phyloP scores from a whole-genome alignment of 2,888 invertebrate genomes.

The Cenopis cana region DNA sequence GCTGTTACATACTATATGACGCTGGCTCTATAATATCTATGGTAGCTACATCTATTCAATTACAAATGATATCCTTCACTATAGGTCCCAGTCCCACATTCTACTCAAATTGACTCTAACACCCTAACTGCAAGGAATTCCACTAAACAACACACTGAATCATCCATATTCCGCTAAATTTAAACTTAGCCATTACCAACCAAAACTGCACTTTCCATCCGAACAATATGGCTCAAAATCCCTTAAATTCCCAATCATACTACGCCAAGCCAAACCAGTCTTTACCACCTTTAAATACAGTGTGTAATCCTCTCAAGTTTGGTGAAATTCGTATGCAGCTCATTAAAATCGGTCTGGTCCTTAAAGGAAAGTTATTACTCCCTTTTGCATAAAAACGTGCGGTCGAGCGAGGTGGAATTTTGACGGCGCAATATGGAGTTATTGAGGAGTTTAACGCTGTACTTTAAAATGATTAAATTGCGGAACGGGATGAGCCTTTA shows the following conservation, averaged over 20 bases:
- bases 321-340: conserved; percentile 1
- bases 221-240: background rate
- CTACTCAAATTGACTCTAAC: conserved; percentile 7
- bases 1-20: too few species aligned
- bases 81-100: conserved; percentile 5
- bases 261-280: background rate
- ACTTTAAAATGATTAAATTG: conserved; percentile 31
- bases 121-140: conserved; percentile 17
- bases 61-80: background rate
- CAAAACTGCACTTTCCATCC: background rate
- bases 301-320: background rate
- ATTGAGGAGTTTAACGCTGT: conserved; percentile 17
- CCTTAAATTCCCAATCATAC: conserved; percentile 1
- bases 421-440: conserved; percentile 26
- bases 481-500: background rate
- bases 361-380: conserved; percentile 36
- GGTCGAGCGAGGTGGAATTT: conserved; percentile 14
- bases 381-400: conserved; percentile 42
- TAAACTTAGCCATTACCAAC: background rate
- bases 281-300: background rate
- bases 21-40: background rate
- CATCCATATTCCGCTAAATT: conserved; percentile 15
- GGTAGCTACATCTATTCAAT: background rate
- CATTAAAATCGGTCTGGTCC: conserved; percentile 17
- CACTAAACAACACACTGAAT: conserved; percentile 21